Base-by-base conservation (phyloP, 2,888 invertebrate genomes). In the Elysia crispata region DNA sequence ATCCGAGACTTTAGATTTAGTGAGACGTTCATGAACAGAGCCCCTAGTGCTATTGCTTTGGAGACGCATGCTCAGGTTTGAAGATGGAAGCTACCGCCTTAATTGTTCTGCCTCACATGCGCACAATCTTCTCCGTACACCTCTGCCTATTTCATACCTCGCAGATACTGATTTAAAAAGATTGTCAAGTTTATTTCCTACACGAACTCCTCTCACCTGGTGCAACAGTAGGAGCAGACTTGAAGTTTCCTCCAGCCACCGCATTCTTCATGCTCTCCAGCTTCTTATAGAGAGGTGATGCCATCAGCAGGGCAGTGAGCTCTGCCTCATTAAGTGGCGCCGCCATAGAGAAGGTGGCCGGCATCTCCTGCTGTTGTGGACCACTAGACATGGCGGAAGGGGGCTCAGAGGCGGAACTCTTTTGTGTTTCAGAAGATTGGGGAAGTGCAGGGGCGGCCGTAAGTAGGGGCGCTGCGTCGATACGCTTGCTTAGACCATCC, bases 251-350 rank as follows among this genome's bases (percentile, higher is more conserved):
- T 41, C 84, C 86, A 49, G 87, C 87, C 18, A 91, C 85, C 49
- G 86, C 81, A 67, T 86, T 87, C 83, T 90, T 90, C 81, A 91
- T 88, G 72, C 86, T 85, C 80, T 91, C 91, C 83, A 91, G 83
- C 83, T 91, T 91, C 85, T 90, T 88, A 82, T 91, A 91, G 74
- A 91, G 85, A 5, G 91, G 91, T 3, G 90, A 90, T 0, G 90
- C 89, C 90, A 91, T 89, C 60, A 91, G 85, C 57, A 91, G 81
- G 11, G 88, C 86, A 60, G 90, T 88, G 15, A 91, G 83, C 70
- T 91, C 91, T 11, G 89, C 88, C 79, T 91, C 90, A 77, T 90
- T 88, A 60, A 91, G 84, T 13, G 91, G 91, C 33, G 89, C 89
- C 11, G 90, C 87, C 88, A 88, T 89, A 57, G 83, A 83, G 85